Conservation (phyloP, 2,113 vertebrate genomes). For the Myotis lucifugus region DNA sequence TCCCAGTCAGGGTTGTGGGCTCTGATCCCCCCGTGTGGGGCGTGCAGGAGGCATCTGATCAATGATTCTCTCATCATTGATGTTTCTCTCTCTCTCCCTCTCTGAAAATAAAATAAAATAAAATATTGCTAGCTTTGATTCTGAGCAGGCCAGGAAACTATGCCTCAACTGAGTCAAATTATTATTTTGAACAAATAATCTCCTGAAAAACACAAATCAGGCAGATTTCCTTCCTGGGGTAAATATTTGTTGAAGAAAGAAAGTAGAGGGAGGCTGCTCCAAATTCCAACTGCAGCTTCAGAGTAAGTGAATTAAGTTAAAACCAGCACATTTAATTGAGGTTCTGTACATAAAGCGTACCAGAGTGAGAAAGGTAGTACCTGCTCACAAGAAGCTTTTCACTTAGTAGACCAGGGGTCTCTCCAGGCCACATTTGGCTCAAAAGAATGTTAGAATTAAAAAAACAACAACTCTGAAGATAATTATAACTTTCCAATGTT, state of each 20-base stretch:
- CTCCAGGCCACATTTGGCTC: not conserved
- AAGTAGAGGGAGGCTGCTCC: not conserved
- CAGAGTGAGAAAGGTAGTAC: not conserved
- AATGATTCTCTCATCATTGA: too few species aligned
- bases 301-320: not conserved
- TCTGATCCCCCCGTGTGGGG: too few species aligned
- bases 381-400: not conserved
- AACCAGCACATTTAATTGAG: not conserved
- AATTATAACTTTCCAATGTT: not conserved
- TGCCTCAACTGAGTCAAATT: not conserved
- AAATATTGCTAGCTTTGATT: not conserved
- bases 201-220: not conserved
- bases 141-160: not conserved
- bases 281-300: not conserved
- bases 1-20: too few species aligned
- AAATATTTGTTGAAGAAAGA: not conserved
- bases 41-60: too few species aligned
- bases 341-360: not conserved
- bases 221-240: not conserved
- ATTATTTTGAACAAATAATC: conserved; percentile 30
- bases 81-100: too few species aligned
- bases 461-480: not conserved
- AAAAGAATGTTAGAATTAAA: not conserved
- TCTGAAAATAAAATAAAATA: too few species aligned
- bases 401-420: not conserved